Percentiles rank a stretch among this genome's conserved stretches.
Conservation (phyloP, 2,113 vertebrate genomes). For the Rafetus swinhoei region DNA sequence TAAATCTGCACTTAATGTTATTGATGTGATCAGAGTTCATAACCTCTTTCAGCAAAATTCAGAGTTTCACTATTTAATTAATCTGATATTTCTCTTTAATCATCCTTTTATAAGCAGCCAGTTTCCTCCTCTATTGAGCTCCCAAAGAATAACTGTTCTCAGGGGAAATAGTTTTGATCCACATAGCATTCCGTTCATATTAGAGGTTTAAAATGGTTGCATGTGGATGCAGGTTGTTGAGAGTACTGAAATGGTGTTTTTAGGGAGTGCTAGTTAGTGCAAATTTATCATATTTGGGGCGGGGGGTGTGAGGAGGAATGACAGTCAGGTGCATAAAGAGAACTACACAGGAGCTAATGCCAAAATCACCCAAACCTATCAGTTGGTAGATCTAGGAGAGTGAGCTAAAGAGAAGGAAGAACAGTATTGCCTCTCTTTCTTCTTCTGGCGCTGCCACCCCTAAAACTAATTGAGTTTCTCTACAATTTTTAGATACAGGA, state of each 20-base stretch:
- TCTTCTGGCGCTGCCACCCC: neutral
- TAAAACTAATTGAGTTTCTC: neutral
- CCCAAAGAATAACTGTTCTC: neutral
- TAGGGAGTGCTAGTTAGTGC: neutral
- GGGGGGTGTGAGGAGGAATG: neutral
- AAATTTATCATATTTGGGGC: neutral
- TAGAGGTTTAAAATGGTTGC: neutral
- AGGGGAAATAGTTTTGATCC: conserved; percentile 17
- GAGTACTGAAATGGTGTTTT: neutral
- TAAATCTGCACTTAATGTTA: conserved; percentile 58
- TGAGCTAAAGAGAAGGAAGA: neutral
- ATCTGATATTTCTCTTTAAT: conserved; percentile 7
- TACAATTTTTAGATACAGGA: neutral
- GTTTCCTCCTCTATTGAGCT: neutral
- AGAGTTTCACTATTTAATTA: conserved; percentile 10
- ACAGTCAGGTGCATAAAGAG: neutral
- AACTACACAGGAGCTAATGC: neutral
- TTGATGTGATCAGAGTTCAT: conserved; percentile 40
- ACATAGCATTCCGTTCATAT: neutral
- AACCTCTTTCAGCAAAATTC: conserved; percentile 33
- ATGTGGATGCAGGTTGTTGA: neutral
- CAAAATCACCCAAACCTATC: neutral
- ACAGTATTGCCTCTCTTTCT: neutral
- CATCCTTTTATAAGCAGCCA: conserved; percentile 17
- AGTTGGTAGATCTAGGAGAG: neutral